Base-by-base conservation (phyloP, 2,888 invertebrate genomes). In the Microplitis deprimator region DNA sequence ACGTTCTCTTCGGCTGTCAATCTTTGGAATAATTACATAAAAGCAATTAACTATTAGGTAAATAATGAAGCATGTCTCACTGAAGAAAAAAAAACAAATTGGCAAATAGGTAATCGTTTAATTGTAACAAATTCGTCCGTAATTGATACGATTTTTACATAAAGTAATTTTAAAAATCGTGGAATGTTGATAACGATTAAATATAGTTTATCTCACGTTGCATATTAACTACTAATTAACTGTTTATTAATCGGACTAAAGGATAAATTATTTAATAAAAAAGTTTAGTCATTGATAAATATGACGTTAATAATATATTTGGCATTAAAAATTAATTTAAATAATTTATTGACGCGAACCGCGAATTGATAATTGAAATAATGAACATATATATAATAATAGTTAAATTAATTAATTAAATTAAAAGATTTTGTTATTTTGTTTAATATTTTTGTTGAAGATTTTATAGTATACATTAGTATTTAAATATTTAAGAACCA, bases 1-100 rank as follows among this genome's bases (percentile, higher is more conserved):
- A 90, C 73, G 88, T 90, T 72, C 83, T 90, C 20, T 89, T 90
- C 79, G 90, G 90, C 73, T 90, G 90, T 82, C 87, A 89, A 77
- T 89, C 89, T 7, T 84, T 89, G 73, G 87, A 88, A 80, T 77
- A 77, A 64, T 29, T 17, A n/a, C 5, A n/a, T 13, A 59, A 69
- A 20, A 17, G 41, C 20, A 50, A 50, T 50, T 50, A 10, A 69
- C 20, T 60, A 29, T 60, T 60, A 40, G 17, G 17, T 20, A 16
- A 69, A 50, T 41, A 69, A 50, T 50, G 3, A 40, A 69, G n/a
- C 40, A 69, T 16, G 13, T 69, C 8, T 59, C 59, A 60, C 3
- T 38, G 10, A 40, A 29, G 29, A 29, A 4, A 29, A 29, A 29
- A 29, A 29, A 68, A 40, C 7, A 17, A 68, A 68, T 16, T 6